A percentile compares a stretch with the other conserved stretches of the same genome.
These are phyloP conservation scores for Etheostoma spectabile DNA, from an alignment of 2,113 vertebrate species.

Conservation along the genomic window DNA sequence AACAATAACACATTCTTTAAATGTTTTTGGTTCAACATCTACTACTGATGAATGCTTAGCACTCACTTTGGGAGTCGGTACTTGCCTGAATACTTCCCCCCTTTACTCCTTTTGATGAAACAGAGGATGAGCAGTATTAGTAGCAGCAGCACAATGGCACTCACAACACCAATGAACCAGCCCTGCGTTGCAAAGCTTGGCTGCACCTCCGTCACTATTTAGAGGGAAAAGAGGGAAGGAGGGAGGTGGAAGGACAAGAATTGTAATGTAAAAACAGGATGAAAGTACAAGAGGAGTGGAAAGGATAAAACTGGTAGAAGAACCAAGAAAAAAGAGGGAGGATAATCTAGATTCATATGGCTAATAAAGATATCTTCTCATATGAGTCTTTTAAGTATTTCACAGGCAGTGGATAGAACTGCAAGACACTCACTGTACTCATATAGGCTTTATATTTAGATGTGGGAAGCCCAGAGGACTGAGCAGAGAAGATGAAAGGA, in stretches of 20 bases:
- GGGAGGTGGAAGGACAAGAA: background rate
- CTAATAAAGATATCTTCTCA: constrained; percentile 59
- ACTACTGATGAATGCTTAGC: background rate
- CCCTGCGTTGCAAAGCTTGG: constrained; percentile 86
- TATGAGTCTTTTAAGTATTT: constrained; percentile 65
- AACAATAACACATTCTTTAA: background rate
- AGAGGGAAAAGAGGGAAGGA: constrained; percentile 4
- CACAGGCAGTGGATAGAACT: constrained; percentile 46
- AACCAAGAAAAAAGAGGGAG: constrained; percentile 29
- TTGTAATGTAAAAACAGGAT: constrained; percentile 10
- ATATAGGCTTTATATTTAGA: constrained; percentile 70
- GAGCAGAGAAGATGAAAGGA: constrained; percentile 50
- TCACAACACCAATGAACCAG: constrained; percentile 93
- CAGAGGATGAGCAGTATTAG: constrained; percentile 90
- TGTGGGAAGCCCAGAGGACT: constrained; percentile 58
- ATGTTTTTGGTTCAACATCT: background rate
- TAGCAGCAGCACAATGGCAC: constrained; percentile 86
- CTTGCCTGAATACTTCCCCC: constrained; percentile 93
- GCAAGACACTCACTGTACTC: constrained; percentile 42
- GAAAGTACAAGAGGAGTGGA: constrained; percentile 6
- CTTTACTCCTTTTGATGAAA: constrained; percentile 93
- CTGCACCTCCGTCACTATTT: constrained; percentile 72
- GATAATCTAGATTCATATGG: constrained; percentile 56
- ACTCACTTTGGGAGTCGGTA: background rate
- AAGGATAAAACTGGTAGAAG: constrained; percentile 15